Base-by-base conservation (phyloP, 1,140 invertebrate species). In the Battus philenor region DNA sequence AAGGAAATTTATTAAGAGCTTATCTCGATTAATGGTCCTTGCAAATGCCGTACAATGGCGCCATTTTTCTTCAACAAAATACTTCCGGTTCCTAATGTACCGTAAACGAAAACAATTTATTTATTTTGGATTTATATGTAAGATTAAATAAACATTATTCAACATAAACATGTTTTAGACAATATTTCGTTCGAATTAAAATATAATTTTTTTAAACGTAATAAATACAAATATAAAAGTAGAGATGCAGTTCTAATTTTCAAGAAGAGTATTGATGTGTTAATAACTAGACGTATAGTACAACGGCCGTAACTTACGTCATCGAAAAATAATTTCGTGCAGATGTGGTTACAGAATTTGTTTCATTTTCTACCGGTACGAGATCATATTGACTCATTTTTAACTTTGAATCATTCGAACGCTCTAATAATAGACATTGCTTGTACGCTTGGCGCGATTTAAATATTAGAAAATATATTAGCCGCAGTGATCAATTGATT, bases 1-100 rank as follows among this genome's bases (percentile, higher is more conserved):
- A 36, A 57, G 66, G 60, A 73, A 68, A 70, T 75, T 71, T 75
- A 71, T 77, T 68, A 57, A 71, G 46, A 53, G 57, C 58, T 80
- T 69, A 76, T 74, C 69, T 60, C 51, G 47, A 54, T 65, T 51
- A 47, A 52, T 24, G 52, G 36, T 34, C 32, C 44, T 22, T 44
- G 47, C 30, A 36, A 55, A 57, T 50, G 50, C n/a, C 45, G 44
- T 17, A 65, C 48, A 66, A 56, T 59, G n/a, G 47, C 50, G 36
- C 44, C 57, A 59, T 64, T 60, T 70, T 70, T 60, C 54, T 53
- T 10, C 26, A 29, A 29, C 29, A 49, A 44, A 47, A 47, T 11
- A 11, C 10, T 2, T 20, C 2, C 6, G 29, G 9, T 30, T 30
- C 12, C 29, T 30, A 30, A 30, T 30, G 29, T 9, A 11, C 29